These are phyloP conservation scores for Rhombomys opimus DNA, from an alignment of 2,113 vertebrate species.

Conservation along the genomic window DNA sequence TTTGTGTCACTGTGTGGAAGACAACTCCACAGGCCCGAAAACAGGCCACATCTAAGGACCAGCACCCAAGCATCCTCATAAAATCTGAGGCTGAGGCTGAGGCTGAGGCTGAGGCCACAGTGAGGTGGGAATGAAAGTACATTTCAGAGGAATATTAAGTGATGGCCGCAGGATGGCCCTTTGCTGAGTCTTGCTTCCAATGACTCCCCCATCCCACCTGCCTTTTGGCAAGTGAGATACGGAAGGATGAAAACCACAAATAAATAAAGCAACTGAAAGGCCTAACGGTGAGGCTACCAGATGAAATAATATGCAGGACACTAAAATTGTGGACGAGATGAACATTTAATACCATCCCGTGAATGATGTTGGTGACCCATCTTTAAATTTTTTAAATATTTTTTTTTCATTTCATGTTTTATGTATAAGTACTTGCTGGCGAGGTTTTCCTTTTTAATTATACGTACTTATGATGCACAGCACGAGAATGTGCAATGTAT, in stretches of 20 bases:
- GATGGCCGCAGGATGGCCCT: neutral
- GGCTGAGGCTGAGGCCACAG: neutral
- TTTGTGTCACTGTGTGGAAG: neutral
- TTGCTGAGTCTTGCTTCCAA: neutral
- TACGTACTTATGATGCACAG: neutral
- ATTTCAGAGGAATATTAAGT: neutral
- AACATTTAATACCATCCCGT: neutral
- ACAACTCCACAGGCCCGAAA: too few relatives aligned
- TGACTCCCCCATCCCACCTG: fast-evolving
- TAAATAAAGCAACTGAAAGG: neutral
- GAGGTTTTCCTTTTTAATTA: neutral
- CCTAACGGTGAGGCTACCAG: neutral
- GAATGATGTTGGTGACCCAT: neutral
- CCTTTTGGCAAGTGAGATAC: neutral
- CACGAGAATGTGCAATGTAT: neutral
- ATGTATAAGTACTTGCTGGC: neutral
- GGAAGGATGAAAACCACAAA: neutral
- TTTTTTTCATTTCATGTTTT: constrained; percentile 10
- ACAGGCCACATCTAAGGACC: neutral
- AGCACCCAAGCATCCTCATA: neutral
- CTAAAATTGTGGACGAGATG: neutral
- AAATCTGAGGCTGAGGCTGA: neutral
- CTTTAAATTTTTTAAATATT: neutral
- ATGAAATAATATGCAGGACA: neutral
- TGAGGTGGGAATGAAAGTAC: neutral